Conservation (phyloP, 2,888 invertebrate genomes). For the Tachina lurida region DNA sequence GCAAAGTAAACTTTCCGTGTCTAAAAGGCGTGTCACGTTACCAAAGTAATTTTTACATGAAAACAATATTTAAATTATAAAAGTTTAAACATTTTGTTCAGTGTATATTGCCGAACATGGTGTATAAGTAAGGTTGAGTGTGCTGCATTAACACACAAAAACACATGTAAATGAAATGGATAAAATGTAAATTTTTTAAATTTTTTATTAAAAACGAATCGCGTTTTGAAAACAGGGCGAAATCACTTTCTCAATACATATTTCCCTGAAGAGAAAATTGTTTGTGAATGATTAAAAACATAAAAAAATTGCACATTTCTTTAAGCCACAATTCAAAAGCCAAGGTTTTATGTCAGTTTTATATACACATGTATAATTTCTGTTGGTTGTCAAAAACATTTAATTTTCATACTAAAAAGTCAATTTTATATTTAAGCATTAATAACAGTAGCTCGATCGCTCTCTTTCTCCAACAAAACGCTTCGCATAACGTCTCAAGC, state of each 20-base stretch:
- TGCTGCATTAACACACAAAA: too few species aligned
- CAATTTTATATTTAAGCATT: slow-evolving; percentile 64
- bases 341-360: not conserved
- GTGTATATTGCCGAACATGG: too few species aligned
- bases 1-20: too few species aligned
- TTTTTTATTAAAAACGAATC: too few species aligned
- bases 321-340: not conserved
- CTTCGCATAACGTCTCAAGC: not conserved
- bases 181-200: too few species aligned
- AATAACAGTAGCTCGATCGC: slow-evolving; percentile 66
- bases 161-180: too few species aligned
- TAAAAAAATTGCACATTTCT: not conserved
- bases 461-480: slow-evolving; percentile 32
- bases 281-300: not conserved
- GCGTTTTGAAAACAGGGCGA: too few species aligned
- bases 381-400: slow-evolving; percentile 61
- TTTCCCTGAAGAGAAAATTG: not conserved
- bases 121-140: too few species aligned
- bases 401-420: slow-evolving; percentile 62
- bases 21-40: too few species aligned
- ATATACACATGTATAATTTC: not conserved
- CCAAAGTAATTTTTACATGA: too few species aligned
- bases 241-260: not conserved
- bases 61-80: too few species aligned
- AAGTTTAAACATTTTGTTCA: too few species aligned